Conservation (phyloP, 2,888 invertebrate genomes). For the Ormyrus nitidulus region DNA sequence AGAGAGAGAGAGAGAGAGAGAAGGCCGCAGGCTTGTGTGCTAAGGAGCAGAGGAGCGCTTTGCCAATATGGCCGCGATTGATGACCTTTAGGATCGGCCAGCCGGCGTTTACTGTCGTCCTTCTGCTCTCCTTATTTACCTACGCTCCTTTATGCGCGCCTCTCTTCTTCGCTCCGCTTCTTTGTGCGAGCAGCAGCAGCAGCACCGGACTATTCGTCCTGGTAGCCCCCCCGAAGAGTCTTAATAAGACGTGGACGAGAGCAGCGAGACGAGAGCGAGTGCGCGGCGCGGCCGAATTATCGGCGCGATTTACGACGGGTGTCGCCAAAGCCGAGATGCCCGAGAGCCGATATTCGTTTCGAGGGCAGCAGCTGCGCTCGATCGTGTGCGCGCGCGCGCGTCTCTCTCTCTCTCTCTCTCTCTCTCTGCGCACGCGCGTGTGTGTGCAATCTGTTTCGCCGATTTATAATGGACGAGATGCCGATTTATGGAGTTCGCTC, state of each 20-base stretch:
- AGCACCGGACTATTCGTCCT: background rate
- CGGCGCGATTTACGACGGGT: constrained; percentile 25
- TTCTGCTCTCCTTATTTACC: constrained; percentile 47
- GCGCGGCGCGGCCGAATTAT: constrained; percentile 9
- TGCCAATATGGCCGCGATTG: constrained; percentile 49
- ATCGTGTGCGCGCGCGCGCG: no score
- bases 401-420: no score
- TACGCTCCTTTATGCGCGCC: constrained; percentile 11
- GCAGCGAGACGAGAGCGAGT: background rate
- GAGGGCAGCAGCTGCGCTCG: no score
- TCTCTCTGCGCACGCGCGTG: background rate
- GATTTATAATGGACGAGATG: background rate
- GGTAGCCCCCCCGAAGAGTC: constrained; percentile 2
- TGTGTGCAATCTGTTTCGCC: background rate
- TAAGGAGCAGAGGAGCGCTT: constrained; percentile 1
- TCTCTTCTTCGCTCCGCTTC: background rate
- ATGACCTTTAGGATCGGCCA: constrained; percentile 33
- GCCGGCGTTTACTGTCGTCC: constrained; percentile 40
- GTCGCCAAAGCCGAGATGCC: background rate
- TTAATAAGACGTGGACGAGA: constrained; percentile 39
- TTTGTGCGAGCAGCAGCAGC: background rate
- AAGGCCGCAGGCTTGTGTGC: constrained; percentile 37
- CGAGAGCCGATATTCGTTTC: no score
- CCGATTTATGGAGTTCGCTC: no score
- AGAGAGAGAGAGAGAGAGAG: constrained; percentile 25